Evolutionary conservation across 2,888 invertebrate species (phyloP).

Genomic region (Catocala nupta): DNA sequence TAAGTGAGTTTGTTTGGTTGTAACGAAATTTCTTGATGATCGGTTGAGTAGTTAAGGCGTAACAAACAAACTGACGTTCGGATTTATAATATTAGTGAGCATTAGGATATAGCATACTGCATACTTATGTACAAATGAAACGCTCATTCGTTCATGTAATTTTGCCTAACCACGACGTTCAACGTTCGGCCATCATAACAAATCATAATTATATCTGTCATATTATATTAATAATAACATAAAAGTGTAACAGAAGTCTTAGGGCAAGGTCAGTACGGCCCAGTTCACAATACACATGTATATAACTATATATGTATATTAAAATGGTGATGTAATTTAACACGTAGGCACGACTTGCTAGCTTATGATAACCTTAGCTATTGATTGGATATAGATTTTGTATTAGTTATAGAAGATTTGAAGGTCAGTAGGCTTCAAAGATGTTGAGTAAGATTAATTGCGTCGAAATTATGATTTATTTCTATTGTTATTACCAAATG

Average conservation of each 20-base stretch:
- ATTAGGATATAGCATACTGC: too few relatives aligned
- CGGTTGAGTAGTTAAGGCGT: too few relatives aligned
- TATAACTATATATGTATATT: not conserved
- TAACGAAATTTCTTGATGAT: too few relatives aligned
- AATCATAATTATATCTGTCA: too few relatives aligned
- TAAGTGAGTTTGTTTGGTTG: too few relatives aligned
- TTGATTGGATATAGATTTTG: not conserved
- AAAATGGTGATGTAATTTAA: conserved; percentile 5
- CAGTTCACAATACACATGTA: conserved; percentile 12
- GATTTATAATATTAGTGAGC: too few relatives aligned
- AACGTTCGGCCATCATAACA: too few relatives aligned
- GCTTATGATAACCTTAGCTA: not conserved
- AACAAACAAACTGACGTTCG: too few relatives aligned
- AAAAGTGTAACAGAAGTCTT: conserved; percentile 47
- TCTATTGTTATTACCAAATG: too few relatives aligned
- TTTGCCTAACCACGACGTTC: too few relatives aligned
- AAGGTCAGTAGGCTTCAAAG: not conserved
- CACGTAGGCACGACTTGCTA: not conserved
- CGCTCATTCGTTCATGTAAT: too few relatives aligned
- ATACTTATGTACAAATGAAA: too few relatives aligned
- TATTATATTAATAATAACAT: conserved; percentile 17
- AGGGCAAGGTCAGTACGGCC: conserved; percentile 41
- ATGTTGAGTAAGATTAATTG: not conserved
- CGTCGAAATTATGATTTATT: not conserved
- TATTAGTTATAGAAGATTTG: not conserved